These are phyloP conservation scores for Nudaria mundana DNA, from an alignment of 2,888 invertebrate species.

Conservation along the genomic window DNA sequence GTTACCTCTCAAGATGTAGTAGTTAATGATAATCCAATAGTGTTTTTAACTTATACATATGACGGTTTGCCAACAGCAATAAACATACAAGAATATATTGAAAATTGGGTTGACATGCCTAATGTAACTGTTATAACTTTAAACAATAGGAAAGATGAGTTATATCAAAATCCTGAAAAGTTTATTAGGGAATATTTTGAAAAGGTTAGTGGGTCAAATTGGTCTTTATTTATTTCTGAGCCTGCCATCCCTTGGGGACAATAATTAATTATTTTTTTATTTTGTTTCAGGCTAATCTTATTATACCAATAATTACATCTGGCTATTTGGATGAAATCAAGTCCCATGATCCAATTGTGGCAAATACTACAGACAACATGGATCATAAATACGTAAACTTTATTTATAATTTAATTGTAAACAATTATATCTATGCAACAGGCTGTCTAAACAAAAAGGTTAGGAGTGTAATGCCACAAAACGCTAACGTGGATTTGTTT, in stretches of 20 bases:
- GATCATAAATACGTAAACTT: constrained; percentile 75
- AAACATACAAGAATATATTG: constrained; percentile 71
- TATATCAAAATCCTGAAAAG: constrained; percentile 77
- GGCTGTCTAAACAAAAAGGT: constrained; percentile 75
- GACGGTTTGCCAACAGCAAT: constrained; percentile 74
- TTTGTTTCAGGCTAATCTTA: constrained; percentile 72
- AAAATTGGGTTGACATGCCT: constrained; percentile 62
- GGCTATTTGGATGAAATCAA: constrained; percentile 73
- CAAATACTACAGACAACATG: constrained; percentile 65
- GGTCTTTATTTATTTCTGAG: no score
- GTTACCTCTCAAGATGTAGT: constrained; percentile 37
- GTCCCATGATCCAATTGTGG: constrained; percentile 49
- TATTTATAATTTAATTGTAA: constrained; percentile 71
- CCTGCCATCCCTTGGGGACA: no score
- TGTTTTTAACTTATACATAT: constrained; percentile 78
- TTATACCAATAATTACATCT: constrained; percentile 78
- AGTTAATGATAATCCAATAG: constrained; percentile 53
- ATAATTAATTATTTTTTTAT: not conserved
- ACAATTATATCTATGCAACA: constrained; percentile 68
- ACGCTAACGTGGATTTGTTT: constrained; percentile 54
- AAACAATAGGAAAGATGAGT: constrained; percentile 71
- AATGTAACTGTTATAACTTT: constrained; percentile 66
- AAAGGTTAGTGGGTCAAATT: constrained; percentile 77
- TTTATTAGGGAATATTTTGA: constrained; percentile 80
- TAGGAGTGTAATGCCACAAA: constrained; percentile 67